These are phyloP conservation scores for Beroe forskalii DNA, from an alignment of 37 sponge, comb jelly and placozoan species.

Conservation along the genomic window DNA sequence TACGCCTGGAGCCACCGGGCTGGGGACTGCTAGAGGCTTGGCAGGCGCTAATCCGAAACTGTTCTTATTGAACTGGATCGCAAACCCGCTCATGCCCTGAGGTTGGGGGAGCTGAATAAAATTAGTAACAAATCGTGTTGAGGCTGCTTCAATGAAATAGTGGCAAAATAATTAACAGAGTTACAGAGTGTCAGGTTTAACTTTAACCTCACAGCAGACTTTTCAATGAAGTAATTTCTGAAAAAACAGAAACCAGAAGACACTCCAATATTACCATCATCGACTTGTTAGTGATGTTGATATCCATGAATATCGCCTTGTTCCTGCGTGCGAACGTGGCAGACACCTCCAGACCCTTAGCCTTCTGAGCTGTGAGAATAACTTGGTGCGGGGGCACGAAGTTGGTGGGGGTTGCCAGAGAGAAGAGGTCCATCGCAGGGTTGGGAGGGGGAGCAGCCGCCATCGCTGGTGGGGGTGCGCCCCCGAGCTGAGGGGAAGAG, in stretches of 20 bases:
- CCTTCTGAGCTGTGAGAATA: conserved; percentile 73
- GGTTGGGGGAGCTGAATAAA: too few relatives aligned
- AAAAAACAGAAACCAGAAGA: too few relatives aligned
- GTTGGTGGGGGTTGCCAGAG: not conserved
- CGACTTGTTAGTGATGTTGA: conserved; percentile 86
- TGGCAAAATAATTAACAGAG: too few relatives aligned
- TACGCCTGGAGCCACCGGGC: conserved; percentile 77
- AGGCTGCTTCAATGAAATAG: too few relatives aligned
- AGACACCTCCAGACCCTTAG: conserved; percentile 84
- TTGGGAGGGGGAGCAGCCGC: not conserved
- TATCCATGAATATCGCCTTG: conserved; percentile 80
- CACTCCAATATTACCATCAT: conserved; percentile 72
- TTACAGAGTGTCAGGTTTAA: not conserved
- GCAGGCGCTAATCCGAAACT: conserved; percentile 91
- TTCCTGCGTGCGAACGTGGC: conserved; percentile 81
- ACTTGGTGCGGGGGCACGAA: conserved; percentile 67
- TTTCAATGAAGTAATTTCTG: too few relatives aligned
- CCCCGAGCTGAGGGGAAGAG: not conserved
- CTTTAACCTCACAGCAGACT: too few relatives aligned
- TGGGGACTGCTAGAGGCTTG: conserved; percentile 69
- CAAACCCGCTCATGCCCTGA: conserved; percentile 84
- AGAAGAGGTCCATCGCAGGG: conserved; percentile 37
- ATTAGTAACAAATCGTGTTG: not conserved
- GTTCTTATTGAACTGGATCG: conserved; percentile 97
- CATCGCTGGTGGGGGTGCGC: not conserved